Evolutionary conservation across 2,888 invertebrate species (phyloP), one percentile per base, ranked within the genome.

Genomic region (Athripsodes cinereus): DNA sequence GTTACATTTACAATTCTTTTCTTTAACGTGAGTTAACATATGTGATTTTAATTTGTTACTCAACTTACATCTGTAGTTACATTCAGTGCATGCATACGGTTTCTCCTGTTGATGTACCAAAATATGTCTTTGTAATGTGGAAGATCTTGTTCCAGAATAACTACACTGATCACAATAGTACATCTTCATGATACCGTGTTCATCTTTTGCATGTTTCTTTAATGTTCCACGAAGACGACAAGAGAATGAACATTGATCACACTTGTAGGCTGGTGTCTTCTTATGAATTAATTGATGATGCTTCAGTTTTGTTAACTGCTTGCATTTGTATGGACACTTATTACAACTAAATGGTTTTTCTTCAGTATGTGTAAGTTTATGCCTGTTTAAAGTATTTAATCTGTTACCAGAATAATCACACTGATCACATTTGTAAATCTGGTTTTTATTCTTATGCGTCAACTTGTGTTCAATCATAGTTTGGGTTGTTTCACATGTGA

Each of bases 21-120:
- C 34, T 22, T 49, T 16, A 16, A 22, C 22, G 22, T 58, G 58
- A 13, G 34, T 58, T 13, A 53, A 26, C 53, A 48, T 58, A 48
- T 58, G 58, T 3, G 53, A 46, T 26, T 53, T 58, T 22, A 58
- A 31, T 22, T 58, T 58, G 22, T 53, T 58, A 34, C 53, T 44
- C 20, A 53, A 49, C 48, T 58, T 58, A 21, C 58, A 58, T 2
- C 44, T 26, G 31, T 58, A 58, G n/a, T 58, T 50, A 16, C 58
- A 58, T 16, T 52, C 16, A 19, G 53, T 49, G 16, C 58, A 58
- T 8, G 49, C 53, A 50, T 26, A 58, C n/a, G 58, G 58, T 40
- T 58, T 58, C 10, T 58, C 58, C 11, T 26, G 35, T 20, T 53
- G 53, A 26, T 58, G 58, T 1, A 50, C 53, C 2, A 58, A 26